A percentile compares a stretch with the other conserved stretches of the same genome.
Evolutionary conservation across 2,797 vertebrate species (phyloP).

Genomic region (Scolopax bukidnonensis): DNA sequence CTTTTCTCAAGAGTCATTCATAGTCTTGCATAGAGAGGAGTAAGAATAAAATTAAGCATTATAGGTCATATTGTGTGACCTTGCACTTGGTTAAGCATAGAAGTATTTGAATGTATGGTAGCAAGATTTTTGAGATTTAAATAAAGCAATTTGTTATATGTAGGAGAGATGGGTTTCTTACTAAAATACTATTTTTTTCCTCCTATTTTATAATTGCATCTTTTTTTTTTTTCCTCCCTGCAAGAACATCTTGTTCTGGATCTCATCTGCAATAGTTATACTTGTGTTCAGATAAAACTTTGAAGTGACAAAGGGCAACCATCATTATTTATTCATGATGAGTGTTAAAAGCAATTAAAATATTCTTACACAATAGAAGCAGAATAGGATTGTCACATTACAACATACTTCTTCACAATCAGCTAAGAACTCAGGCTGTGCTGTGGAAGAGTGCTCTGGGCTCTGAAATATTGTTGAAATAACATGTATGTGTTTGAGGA

Average conservation of each 20-base stretch:
- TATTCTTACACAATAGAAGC: background rate
- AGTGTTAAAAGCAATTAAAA: background rate
- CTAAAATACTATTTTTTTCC: fast-evolving
- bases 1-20: background rate
- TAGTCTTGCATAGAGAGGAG: background rate
- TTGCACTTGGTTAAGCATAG: background rate
- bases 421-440: background rate
- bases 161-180: background rate
- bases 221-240: too few relatives aligned
- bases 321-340: background rate
- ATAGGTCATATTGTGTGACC: background rate
- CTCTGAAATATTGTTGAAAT: background rate
- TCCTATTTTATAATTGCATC: background rate
- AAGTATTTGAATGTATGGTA: background rate
- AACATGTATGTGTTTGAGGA: background rate
- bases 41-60: background rate
- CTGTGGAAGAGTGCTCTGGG: background rate
- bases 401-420: background rate
- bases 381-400: background rate
- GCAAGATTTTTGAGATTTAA: background rate
- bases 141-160: background rate
- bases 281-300: background rate
- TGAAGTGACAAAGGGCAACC: background rate
- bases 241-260: background rate
- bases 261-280: background rate